Evolutionary conservation across 1,140 invertebrate genomes (phyloP), one percentile per base, ranked within the genome.

Genomic region (Drosophila subpulchrella): DNA sequence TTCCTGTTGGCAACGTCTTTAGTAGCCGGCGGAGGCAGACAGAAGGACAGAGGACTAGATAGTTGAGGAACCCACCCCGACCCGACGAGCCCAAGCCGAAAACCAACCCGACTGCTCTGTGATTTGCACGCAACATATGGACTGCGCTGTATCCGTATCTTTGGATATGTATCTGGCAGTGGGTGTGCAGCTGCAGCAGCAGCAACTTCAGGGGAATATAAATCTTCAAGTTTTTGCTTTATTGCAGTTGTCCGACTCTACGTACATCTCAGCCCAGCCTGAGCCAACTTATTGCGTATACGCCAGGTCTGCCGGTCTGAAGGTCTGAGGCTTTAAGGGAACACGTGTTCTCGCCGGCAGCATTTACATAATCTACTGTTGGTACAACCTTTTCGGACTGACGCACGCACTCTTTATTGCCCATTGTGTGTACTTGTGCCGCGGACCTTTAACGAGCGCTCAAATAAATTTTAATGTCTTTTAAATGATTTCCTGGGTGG

Each of bases 41-140:
- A 46, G 17, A 20, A 34, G 42, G 36, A 46, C n/a, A 15, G 24
- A 12, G 15, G 24, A 32, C 11, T 6, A 48, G 47, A 30, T 41
- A 34, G 51, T n/a, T 39, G 59, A 41, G 36, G 51, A 58, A 12
- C 48, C 34, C 42, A 51, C 11, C 46, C 32, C 41, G 3, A 5
- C 27, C 27, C 27, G 27, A 27, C 27, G 27, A 51, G 10, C 8
- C 65, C 66, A 48, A n/a, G 4, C 20, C 42, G 30, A 34, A 48
- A 41, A 36, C 36, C 50, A 30, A 13, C 46, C 60, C 24, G 39
- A 38, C 67, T 70, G 60, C 65, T 83, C 75, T 75, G 84, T 83
- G 84, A 89, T 80, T 89, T 88, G 84, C 84, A 88, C 84, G 81
- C 85, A 89, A 89, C 84, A 88, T 88, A 88, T 88, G 84, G 76